phyloP scores from a whole-genome alignment of 2,113 vertebrate species.

The Mormyrus iriodes region DNA sequence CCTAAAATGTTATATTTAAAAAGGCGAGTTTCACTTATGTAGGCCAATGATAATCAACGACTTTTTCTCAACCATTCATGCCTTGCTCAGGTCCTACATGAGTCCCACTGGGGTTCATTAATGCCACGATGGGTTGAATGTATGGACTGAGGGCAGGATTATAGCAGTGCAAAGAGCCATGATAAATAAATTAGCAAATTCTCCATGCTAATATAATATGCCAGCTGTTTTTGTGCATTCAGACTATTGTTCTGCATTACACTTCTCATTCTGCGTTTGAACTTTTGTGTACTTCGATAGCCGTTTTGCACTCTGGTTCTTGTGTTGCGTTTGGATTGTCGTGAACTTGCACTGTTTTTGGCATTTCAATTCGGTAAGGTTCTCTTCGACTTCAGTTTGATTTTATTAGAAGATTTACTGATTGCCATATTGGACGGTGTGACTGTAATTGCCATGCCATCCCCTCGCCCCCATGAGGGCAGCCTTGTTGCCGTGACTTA shows the following conservation, averaged over 20 bases:
- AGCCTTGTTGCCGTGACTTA: background rate
- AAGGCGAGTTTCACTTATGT: background rate
- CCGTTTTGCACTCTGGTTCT: background rate
- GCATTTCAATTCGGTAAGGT: background rate
- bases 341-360: background rate
- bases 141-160: background rate
- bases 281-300: background rate
- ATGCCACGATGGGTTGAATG: background rate
- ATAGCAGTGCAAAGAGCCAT: background rate
- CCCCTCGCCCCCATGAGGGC: background rate
- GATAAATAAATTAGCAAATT: background rate
- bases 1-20: background rate
- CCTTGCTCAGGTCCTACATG: background rate
- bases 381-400: background rate
- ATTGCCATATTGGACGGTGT: background rate
- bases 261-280: background rate
- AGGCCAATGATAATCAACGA: background rate
- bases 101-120: background rate
- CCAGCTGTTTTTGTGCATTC: background rate
- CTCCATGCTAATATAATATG: background rate
- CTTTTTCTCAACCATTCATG: background rate
- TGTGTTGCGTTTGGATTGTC: background rate
- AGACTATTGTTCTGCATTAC: background rate
- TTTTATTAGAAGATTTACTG: background rate
- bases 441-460: background rate